A percentile compares a stretch with the other conserved stretches of the same genome.
Evolutionary conservation across 92 coral and sea anemone species (phyloP).

Genomic region (Siderastrea siderea): DNA sequence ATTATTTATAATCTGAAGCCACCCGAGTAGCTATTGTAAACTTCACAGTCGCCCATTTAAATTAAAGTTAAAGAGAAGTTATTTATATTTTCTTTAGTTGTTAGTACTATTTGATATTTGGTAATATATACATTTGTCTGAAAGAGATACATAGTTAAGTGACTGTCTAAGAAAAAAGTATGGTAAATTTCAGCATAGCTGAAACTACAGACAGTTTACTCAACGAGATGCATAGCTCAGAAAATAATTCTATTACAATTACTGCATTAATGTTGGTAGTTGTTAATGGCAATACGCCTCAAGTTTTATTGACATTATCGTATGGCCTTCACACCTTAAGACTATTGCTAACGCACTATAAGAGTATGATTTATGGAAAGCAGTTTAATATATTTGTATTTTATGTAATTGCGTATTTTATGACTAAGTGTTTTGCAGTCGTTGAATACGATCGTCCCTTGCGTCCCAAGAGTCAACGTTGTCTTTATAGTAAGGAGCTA

Average conservation of each 20-base stretch:
- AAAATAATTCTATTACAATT: neutral
- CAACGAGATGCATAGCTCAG: too few relatives aligned
- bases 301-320: neutral
- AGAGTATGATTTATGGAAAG: neutral
- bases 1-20: slow-evolving; percentile 34
- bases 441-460: neutral
- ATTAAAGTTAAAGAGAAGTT: neutral
- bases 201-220: slow-evolving; percentile 4
- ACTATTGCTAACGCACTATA: neutral
- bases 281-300: neutral
- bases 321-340: neutral
- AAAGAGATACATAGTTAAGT: neutral
- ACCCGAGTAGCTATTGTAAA: slow-evolving; percentile 23
- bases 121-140: slow-evolving; percentile 6
- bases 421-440: neutral
- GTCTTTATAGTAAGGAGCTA: neutral
- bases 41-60: neutral
- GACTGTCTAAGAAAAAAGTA: slow-evolving; percentile 12
- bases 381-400: slow-evolving; percentile 31
- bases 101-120: slow-evolving; percentile 12
- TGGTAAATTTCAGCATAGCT: slow-evolving; percentile 26
- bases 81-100: slow-evolving; percentile 33
- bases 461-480: too few relatives aligned
- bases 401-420: neutral
- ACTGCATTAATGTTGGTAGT: neutral